Base-by-base conservation (phyloP, 1,140 invertebrate genomes). In the Euwallacea similis region DNA sequence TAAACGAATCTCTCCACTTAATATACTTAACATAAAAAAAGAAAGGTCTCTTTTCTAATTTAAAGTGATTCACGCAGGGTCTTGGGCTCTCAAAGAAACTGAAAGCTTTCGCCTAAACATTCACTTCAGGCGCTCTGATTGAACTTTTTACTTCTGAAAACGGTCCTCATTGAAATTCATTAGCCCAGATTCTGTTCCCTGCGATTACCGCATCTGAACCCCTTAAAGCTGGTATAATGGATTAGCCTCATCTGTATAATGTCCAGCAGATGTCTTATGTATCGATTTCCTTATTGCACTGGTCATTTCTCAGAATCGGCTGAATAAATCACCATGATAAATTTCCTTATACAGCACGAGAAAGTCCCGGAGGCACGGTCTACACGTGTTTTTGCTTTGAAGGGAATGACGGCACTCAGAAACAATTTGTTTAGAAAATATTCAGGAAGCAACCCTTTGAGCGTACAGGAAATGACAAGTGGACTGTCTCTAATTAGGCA, bases 401-500 rank as follows among this genome's bases (percentile, higher is more conserved):
- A 56, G 16, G 16, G 16, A 21, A 56, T 15, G 42, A 61, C 11
- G 59, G 15, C 59, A 42, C 59, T 61, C 41, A 61, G 43, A 63
- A 66, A 66, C 64, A 55, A 55, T 66, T 66, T 47, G 11, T 43
- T 53, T 33, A 60, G 66, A 61, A 68, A 60, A 60, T 60, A 50
- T 68, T 68, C 56, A 50, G 47, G 55, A 13, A 44, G 50, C 43
- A 60, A 68, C 15, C 66, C 66, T 60, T 68, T 68, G 66, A 68
- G 58, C 42, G 47, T 33, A 68, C 58, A 70, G 47, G 63, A 70
- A 70, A 70, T 70, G 61, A 70, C 68, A 70, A 70, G 68, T 70
- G 53, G 68, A 54, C 66, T 58, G 50, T 61, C 65, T 70, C 67
- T 73, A 70, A 73, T 73, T 73, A 73, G 72, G 68, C 62, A 71